These are phyloP conservation scores for Phoxinus phoxinus DNA, from an alignment of 2,113 vertebrate species.

Conservation along the genomic window DNA sequence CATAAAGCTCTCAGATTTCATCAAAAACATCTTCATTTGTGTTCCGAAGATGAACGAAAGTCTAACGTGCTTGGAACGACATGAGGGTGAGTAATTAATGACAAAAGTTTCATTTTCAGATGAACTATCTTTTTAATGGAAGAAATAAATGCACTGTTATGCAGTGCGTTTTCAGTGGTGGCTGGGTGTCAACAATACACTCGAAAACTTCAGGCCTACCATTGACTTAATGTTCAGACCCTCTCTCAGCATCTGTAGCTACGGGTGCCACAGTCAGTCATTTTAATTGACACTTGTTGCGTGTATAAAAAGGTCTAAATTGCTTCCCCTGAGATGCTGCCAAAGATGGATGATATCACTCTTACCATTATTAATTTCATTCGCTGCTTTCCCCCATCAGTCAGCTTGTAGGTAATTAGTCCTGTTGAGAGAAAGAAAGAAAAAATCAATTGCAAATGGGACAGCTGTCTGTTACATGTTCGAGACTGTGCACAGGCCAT, in stretches of 20 bases:
- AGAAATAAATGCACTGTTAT: neutral
- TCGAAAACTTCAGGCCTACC: neutral
- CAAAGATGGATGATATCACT: constrained; percentile 27
- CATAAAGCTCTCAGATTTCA: no score
- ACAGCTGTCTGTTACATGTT: constrained; percentile 43
- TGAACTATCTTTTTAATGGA: neutral
- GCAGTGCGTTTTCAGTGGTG: neutral
- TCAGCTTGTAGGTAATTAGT: constrained; percentile 61
- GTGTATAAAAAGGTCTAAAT: constrained; percentile 34
- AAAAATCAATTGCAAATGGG: constrained; percentile 62
- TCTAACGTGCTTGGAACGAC: no score
- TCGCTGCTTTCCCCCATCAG: constrained; percentile 30
- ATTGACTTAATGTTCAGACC: neutral
- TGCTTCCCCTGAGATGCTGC: constrained; percentile 38
- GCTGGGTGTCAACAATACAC: neutral
- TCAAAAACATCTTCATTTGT: no score
- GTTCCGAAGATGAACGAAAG: no score
- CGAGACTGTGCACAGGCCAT: neutral
- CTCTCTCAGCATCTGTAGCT: constrained; percentile 24
- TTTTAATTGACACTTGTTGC: constrained; percentile 53
- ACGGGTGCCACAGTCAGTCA: constrained; percentile 4
- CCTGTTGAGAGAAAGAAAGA: constrained; percentile 55
- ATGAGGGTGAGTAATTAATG: no score
- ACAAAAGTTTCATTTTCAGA: no score
- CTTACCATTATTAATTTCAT: constrained; percentile 46